Conservation (phyloP, 2,888 invertebrate genomes). For the Trachelus tabidus region DNA sequence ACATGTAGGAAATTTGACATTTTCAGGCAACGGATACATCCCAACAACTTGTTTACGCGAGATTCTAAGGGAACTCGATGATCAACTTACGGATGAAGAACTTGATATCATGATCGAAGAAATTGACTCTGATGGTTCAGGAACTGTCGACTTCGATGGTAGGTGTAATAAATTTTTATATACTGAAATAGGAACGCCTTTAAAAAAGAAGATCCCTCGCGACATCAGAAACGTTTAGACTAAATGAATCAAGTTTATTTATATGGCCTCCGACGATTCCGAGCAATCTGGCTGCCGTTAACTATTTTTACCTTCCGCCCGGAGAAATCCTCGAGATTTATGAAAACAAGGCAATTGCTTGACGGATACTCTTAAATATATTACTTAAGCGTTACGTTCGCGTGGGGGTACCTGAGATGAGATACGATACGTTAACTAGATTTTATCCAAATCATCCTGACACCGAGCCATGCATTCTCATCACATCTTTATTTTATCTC, state of each 20-base stretch:
- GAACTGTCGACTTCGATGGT: constrained; percentile 99
- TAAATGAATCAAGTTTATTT: constrained; percentile 37
- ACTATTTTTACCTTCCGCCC: constrained; percentile 27
- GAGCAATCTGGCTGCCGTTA: constrained; percentile 17
- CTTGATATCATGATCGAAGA: constrained; percentile 98
- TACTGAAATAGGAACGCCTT: neutral
- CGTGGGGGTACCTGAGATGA: neutral
- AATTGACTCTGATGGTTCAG: constrained; percentile 98
- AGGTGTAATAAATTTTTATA: constrained; percentile 26
- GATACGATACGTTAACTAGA: neutral
- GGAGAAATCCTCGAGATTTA: constrained; percentile 25
- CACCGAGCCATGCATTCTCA: neutral
- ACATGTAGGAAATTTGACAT: neutral
- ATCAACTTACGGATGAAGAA: constrained; percentile 93
- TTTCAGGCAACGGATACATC: constrained; percentile 86
- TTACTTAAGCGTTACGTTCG: neutral
- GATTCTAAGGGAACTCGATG: constrained; percentile 95
- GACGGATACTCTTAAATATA: neutral
- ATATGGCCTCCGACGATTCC: constrained; percentile 26
- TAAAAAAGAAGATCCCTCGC: constrained; percentile 16
- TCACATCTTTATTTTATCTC: neutral
- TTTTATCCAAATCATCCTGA: neutral
- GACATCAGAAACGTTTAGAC: constrained; percentile 28
- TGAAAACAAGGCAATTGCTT: constrained; percentile 20
- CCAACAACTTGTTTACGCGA: constrained; percentile 93